Conservation (phyloP, 2,888 invertebrate species). For the Operophtera brumata region DNA sequence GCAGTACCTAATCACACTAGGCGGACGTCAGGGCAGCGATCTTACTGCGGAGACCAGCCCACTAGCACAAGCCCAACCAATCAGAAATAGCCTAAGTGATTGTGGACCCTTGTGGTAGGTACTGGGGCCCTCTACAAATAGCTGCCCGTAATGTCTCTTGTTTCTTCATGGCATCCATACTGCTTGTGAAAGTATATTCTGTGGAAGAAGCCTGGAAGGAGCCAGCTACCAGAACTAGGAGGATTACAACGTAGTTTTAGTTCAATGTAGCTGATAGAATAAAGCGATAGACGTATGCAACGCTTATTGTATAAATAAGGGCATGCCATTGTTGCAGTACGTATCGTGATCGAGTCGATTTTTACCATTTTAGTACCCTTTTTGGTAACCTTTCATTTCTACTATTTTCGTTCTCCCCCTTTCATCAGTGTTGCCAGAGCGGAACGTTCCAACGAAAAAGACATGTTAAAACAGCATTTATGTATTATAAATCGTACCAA, state of each 20-base stretch:
- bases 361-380: constrained; percentile 34
- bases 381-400: constrained; percentile 46
- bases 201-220: constrained; percentile 45
- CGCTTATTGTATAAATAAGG: constrained; percentile 80
- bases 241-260: constrained; percentile 42
- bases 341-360: constrained; percentile 76
- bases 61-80: background rate
- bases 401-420: constrained; percentile 51
- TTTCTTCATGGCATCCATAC: background rate
- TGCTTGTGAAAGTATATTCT: background rate
- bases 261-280: constrained; percentile 55
- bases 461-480: constrained; percentile 75
- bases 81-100: background rate
- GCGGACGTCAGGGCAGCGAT: background rate
- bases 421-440: constrained; percentile 63
- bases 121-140: too few relatives aligned
- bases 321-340: constrained; percentile 78
- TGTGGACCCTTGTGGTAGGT: background rate
- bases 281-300: constrained; percentile 77
- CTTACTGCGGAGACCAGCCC: background rate
- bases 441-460: constrained; percentile 69
- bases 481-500: constrained; percentile 70
- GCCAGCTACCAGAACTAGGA: constrained; percentile 51
- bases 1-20: background rate
- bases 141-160: background rate